Conservation (phyloP, 2,797 vertebrate genomes). For the Enteromius argenteus region DNA sequence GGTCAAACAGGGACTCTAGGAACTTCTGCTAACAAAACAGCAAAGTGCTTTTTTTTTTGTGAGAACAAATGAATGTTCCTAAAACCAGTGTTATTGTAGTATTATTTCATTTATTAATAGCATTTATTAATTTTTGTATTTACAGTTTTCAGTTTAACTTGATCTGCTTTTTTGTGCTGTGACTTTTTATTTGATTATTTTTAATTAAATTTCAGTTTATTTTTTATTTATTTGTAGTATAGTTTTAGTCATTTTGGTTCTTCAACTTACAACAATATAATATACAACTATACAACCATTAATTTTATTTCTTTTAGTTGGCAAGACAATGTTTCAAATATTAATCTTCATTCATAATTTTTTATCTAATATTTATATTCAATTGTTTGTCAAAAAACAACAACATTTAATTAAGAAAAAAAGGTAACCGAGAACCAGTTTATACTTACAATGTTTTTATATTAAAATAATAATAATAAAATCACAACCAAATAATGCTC, state of each 20-base stretch:
- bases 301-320: background rate
- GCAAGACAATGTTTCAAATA: background rate
- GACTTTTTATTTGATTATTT: too few species aligned
- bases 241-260: background rate
- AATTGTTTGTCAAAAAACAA: background rate
- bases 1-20: conserved; percentile 32
- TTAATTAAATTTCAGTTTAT: background rate
- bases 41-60: background rate
- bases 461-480: too few species aligned
- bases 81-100: background rate
- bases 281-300: too few species aligned
- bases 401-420: background rate
- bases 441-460: background rate
- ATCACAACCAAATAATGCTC: too few species aligned
- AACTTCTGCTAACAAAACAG: background rate
- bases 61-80: background rate
- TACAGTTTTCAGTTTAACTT: background rate
- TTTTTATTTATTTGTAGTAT: background rate
- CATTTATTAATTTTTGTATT: background rate
- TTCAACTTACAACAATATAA: background rate
- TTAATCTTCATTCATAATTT: background rate
- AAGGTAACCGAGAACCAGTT: background rate
- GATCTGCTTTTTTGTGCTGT: too few species aligned
- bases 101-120: too few species aligned
- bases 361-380: background rate